Base-by-base conservation (phyloP, 2,888 invertebrate genomes). In the Melanchra persicariae region DNA sequence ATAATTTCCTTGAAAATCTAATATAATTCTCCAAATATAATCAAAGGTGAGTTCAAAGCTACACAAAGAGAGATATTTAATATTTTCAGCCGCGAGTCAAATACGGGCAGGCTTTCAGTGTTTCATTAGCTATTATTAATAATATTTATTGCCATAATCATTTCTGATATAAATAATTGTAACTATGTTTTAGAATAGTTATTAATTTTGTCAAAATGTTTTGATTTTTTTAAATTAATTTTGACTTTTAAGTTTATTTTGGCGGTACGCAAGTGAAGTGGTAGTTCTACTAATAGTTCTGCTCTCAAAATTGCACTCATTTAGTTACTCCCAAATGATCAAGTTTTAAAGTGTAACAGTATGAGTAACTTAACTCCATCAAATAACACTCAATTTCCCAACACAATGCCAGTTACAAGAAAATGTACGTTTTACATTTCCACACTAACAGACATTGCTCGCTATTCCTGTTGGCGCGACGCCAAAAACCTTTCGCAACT, bases 401-500 rank as follows among this genome's bases (percentile, higher is more conserved):
- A 67, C 70, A 10, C 0, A 58, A 58, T n/a, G n/a, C n/a, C n/a
- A n/a, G 17, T 47, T 34, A 47, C 51, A 12, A 60, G 51, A 63
- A 75, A 57, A 49, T 71, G 0, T 22, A 51, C 15, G 17, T 55
- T 37, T 45, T 4, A 67, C 19, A 54, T 69, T 65, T 66, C 30
- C 45, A 47, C 37, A 62, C 34, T 34, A 47, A 54, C 40, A 22
- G 57, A 51, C 40, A 43, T n/a, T 19, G 17, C 26, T 60, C 47
- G 60, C 43, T 22, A 43, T 60, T 71, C 59, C 57, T 63, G 19
- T 67, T 79, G 77, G 79, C 64, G 22, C 22, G 10, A 40, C 45
- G 79, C 81, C 81, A 79, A 59, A n/a, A 72, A n/a, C 37, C 67
- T 71, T 67, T 71, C 17, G 19, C 30, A 72, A 72, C 64, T 74